Base-by-base conservation (phyloP, 2,888 invertebrate genomes). In the Orgyia antiqua region DNA sequence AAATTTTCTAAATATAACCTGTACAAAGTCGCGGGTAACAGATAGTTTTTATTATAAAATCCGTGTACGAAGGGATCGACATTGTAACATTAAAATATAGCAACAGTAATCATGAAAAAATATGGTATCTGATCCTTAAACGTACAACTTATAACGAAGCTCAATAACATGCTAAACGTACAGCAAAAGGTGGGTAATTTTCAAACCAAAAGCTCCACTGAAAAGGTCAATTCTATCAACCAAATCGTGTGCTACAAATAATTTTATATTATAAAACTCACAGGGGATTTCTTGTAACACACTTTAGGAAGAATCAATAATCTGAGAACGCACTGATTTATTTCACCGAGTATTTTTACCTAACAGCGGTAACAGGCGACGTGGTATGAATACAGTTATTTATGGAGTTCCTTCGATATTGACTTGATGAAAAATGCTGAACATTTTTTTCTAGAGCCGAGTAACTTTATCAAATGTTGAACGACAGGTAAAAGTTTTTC, bases 371-470 rank as follows among this genome's bases (percentile, higher is more conserved):
- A 54, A 56, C 60, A 55, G 50, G 46, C 49, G 51, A 40, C 56
- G 60, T 54, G 55, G 47, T 61, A 60, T 62, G 67, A 67, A 67
- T 67, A 64, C 51, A 31, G 51, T 66, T 64, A 64, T 66, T 66
- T 63, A 66, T 66, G 56, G 50, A 32, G 29, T 20, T 46, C 46
- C 50, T 51, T 44, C 35, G 25, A 32, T 42, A 36, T 54, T 40
- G 47, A 42, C 19, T 38, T 39, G 34, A 51, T 54, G 40, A 50
- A 39, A 46, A 51, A 30, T 35, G 47, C 39, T 54, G 32, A 33
- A 38, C 32, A n/a, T 32, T 51, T 42, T 51, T 42, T 46, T 33
- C 24, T 23, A 24, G 27, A 34, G 43, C 37, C 23, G n/a, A 24
- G 24, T 27, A 29, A 27, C 33, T 34, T 26, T 37, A 27, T 36